Percentiles rank a stretch among this genome's conserved stretches.
Conservation (phyloP, 1,140 invertebrate species). For the Subanguina moxae region DNA sequence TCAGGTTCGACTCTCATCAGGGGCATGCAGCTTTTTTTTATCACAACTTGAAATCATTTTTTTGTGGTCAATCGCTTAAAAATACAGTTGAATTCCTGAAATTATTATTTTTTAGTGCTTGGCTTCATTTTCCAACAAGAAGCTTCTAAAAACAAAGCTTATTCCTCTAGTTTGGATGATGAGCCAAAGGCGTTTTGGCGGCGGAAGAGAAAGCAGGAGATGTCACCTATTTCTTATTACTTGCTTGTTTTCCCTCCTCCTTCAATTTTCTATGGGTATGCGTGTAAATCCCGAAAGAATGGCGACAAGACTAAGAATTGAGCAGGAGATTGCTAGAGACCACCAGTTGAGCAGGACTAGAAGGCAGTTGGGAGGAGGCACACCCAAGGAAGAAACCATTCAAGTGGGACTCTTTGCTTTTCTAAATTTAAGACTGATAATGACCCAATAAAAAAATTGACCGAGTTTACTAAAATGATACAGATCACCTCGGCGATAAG, state of each 20-base stretch:
- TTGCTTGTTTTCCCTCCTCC: neutral
- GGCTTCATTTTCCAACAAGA: no score
- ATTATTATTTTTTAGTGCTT: no score
- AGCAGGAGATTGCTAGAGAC: conserved; percentile 35
- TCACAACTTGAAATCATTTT: no score
- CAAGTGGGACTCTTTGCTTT: conserved; percentile 37
- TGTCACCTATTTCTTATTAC: no score
- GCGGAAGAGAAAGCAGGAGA: no score
- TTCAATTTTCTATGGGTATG: conserved; percentile 26
- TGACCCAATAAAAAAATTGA: neutral
- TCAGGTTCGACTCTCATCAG: no score
- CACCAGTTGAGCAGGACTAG: conserved; percentile 26
- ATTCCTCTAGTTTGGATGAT: no score
- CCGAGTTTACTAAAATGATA: neutral
- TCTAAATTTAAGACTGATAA: neutral
- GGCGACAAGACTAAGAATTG: conserved; percentile 51
- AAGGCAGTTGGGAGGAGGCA: conserved; percentile 33
- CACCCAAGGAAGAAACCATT: conserved; percentile 57
- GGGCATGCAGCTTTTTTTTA: no score
- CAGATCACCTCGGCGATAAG: neutral
- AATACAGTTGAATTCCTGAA: no score
- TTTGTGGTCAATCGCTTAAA: no score
- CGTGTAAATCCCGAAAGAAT: conserved; percentile 53
- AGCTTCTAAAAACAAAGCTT: no score
- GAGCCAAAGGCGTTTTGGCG: no score